Conservation (phyloP, 1,140 invertebrate species). For the Nilaparvata lugens region DNA sequence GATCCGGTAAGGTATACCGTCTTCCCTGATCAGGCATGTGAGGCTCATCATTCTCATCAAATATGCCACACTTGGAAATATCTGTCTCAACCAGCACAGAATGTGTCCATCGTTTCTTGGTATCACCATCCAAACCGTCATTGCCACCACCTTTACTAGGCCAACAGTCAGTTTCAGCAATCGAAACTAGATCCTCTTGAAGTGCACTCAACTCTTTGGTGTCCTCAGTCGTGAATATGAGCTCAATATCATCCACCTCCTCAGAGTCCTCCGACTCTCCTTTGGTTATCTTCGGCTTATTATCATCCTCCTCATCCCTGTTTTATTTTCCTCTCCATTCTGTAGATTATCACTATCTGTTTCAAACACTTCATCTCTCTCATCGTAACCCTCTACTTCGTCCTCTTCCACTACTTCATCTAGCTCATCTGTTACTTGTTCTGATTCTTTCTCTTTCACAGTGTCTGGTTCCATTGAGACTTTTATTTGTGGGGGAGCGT, state of each 20-base stretch:
- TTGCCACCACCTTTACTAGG: conserved; percentile 18
- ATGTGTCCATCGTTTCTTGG: conserved; percentile 34
- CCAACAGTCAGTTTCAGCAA: conserved; percentile 50
- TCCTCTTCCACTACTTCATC: neutral
- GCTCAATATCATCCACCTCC: conserved; percentile 68
- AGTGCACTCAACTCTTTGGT: conserved; percentile 57
- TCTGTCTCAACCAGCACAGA: conserved; percentile 63
- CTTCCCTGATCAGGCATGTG: conserved; percentile 42
- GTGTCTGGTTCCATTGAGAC: neutral
- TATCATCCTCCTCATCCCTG: conserved; percentile 20
- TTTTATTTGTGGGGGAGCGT: too few relatives aligned
- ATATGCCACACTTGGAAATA: conserved; percentile 68
- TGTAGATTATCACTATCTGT: neutral
- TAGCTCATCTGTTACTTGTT: conserved; percentile 24
- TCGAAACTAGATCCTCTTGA: conserved; percentile 63
- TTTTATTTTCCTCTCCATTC: neutral
- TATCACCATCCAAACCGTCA: neutral
- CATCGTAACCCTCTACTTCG: conserved; percentile 15
- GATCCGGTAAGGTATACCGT: conserved; percentile 62
- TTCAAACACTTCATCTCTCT: conserved; percentile 21
- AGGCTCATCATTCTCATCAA: conserved; percentile 47
- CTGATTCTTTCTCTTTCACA: conserved; percentile 22
- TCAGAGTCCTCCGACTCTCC: conserved; percentile 44
- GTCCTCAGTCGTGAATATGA: conserved; percentile 71
- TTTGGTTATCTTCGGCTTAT: conserved; percentile 43